phyloP scores from a whole-genome alignment of 2,113 vertebrate species.

The Paratilapia polleni region DNA sequence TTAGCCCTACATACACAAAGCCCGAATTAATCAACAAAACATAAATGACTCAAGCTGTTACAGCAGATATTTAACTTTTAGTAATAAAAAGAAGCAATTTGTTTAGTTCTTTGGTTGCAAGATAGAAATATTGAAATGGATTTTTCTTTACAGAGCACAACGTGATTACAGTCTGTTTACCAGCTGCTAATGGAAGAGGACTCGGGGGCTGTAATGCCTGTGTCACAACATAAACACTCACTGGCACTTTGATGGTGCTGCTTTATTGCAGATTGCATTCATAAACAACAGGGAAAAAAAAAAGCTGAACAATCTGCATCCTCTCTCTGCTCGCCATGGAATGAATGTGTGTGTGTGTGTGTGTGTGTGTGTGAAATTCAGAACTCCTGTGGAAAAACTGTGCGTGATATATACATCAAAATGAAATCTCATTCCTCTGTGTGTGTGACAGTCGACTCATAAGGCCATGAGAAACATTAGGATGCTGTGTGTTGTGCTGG shows the following conservation, averaged over 20 bases:
- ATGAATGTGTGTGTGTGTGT: not conserved
- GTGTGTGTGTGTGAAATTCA: not conserved
- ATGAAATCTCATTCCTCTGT: not conserved
- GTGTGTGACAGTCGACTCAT: conserved; percentile 26
- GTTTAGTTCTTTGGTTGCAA: not conserved
- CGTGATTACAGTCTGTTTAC: conserved; percentile 62
- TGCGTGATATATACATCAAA: conserved; percentile 7
- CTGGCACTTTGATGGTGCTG: conserved; percentile 38
- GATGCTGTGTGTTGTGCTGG: conserved; percentile 53
- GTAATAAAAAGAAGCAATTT: conserved; percentile 19
- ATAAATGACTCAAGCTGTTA: not conserved
- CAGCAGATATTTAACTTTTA: conserved; percentile 22
- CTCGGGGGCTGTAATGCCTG: conserved; percentile 34
- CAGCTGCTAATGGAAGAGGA: conserved; percentile 59
- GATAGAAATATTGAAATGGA: conserved; percentile 38
- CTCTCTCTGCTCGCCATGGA: not conserved
- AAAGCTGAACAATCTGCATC: not conserved
- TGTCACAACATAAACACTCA: conserved; percentile 56
- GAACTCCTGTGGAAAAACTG: conserved; percentile 3
- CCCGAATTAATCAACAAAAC: conserved; percentile 3
- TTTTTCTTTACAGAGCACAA: conserved; percentile 41
- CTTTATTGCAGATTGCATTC: conserved; percentile 51
- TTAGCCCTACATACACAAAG: not conserved
- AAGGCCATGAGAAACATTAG: conserved; percentile 56
- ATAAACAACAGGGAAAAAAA: not conserved